phyloP scores from a whole-genome alignment of 2,888 invertebrate species.

The Sisyra nigra region DNA sequence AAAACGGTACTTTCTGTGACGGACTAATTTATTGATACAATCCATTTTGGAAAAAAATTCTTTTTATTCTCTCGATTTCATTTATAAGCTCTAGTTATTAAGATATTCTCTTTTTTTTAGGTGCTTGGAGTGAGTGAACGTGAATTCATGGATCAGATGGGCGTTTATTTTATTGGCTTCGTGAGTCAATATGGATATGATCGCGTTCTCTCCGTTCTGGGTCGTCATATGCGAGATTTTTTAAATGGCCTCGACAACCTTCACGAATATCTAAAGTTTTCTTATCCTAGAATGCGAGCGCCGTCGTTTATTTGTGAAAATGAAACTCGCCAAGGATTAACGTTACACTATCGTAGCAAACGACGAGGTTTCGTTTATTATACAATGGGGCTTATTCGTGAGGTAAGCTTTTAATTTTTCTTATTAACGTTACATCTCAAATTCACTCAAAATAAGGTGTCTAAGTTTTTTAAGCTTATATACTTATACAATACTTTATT shows the following conservation, averaged over 20 bases:
- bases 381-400: constrained; percentile 90
- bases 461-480: too few species aligned
- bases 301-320: constrained; percentile 96
- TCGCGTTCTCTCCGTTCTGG: constrained; percentile 73
- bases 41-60: too few species aligned
- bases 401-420: constrained; percentile 30
- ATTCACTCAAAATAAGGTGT: too few species aligned
- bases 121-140: constrained; percentile 72
- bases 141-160: constrained; percentile 89
- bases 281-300: constrained; percentile 79
- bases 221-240: constrained; percentile 89
- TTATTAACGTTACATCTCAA: too few species aligned
- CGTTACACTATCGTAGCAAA: constrained; percentile 86
- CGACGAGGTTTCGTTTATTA: constrained; percentile 89
- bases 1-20: too few species aligned
- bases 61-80: too few species aligned
- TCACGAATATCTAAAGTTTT: constrained; percentile 93
- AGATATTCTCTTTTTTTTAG: constrained; percentile 30
- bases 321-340: constrained; percentile 81
- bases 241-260: constrained; percentile 91
- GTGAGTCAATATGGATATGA: constrained; percentile 93
- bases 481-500: too few species aligned
- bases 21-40: too few species aligned
- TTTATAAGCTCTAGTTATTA: too few species aligned
- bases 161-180: constrained; percentile 83